These are phyloP conservation scores for Penaeus japonicus DNA, from an alignment of 1,140 invertebrate species.

Conservation along the genomic window DNA sequence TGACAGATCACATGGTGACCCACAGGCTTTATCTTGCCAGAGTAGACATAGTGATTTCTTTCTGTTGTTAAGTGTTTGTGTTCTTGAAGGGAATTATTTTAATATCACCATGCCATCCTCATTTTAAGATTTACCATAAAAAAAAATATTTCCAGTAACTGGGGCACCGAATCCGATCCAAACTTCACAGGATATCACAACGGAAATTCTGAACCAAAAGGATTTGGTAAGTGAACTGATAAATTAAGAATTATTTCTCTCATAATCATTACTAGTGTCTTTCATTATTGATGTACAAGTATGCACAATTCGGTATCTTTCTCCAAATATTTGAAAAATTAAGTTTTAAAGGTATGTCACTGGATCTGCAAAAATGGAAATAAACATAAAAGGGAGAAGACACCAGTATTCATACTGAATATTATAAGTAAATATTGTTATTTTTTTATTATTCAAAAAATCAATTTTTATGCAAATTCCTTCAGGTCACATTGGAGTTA, in stretches of 20 bases:
- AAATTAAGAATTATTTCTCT: background rate
- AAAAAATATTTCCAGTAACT: conserved; percentile 76
- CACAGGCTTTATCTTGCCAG: no score
- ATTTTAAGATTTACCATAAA: background rate
- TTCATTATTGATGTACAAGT: no score
- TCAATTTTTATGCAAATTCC: conserved; percentile 57
- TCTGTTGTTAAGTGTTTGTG: background rate
- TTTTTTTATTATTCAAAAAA: background rate
- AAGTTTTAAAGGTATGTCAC: no score
- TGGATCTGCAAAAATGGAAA: no score
- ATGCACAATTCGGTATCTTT: no score
- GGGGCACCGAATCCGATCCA: conserved; percentile 88
- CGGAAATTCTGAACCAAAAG: conserved; percentile 89
- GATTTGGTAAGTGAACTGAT: conserved; percentile 75
- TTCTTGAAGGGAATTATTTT: conserved; percentile 9
- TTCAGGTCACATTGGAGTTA: conserved; percentile 86
- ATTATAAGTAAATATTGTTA: background rate
- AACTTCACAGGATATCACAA: conserved; percentile 81
- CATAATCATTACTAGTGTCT: no score
- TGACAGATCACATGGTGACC: no score
- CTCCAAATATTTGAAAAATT: no score
- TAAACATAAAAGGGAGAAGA: no score
- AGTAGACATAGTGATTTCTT: background rate
- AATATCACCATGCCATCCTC: conserved; percentile 36
- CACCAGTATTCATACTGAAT: background rate